phyloP scores from a whole-genome alignment of 1,140 invertebrate species.

The Dufourea novaeangliae region DNA sequence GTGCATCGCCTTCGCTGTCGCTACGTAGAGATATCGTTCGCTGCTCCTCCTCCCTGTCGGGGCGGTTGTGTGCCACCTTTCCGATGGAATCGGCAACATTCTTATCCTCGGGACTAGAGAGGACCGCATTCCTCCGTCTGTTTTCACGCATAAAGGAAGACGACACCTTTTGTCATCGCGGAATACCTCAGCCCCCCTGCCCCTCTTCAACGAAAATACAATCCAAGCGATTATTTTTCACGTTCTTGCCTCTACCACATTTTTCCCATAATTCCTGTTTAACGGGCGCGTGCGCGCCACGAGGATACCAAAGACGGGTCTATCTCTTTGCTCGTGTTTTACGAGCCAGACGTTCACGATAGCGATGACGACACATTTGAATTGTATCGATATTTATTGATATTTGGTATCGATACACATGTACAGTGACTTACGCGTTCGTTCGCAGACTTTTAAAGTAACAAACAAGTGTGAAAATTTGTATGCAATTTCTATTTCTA shows the following conservation, averaged over 20 bases:
- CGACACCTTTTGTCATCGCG: not conserved
- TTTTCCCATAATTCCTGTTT: conserved; percentile 24
- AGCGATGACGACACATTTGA: no score
- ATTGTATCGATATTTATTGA: no score
- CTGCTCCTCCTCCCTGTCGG: conserved; percentile 21
- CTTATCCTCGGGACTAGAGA: conserved; percentile 5
- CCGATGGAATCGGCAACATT: conserved; percentile 4
- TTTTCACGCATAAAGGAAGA: not conserved
- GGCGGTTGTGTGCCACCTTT: not conserved
- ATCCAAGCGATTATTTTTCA: no score
- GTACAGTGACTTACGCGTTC: no score
- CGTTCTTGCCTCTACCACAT: not conserved
- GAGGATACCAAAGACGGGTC: no score
- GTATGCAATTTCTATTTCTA: no score
- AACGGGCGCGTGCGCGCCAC: not conserved
- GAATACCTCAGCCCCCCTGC: not conserved
- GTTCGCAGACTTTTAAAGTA: no score
- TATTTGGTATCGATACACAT: no score
- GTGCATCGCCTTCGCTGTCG: conserved; percentile 73
- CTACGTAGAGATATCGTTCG: conserved; percentile 46
- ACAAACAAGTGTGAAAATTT: no score
- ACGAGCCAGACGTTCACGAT: no score
- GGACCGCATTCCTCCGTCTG: not conserved
- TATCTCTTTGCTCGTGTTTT: no score
- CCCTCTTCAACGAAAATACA: not conserved